Conservation (phyloP, 2,888 invertebrate species). For the Callyntrura sp. region DNA sequence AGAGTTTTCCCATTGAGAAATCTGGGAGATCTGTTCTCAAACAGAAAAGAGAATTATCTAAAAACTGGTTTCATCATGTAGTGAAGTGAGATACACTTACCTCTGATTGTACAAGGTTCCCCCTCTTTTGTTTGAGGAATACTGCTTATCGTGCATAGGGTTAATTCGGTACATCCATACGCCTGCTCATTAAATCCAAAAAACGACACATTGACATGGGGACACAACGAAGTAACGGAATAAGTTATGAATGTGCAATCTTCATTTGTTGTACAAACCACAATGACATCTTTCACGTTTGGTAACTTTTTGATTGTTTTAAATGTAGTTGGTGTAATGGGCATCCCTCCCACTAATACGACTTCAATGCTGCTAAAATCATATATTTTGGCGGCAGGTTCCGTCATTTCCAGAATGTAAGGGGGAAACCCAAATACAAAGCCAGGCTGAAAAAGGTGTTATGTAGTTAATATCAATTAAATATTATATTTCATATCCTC, state of each 20-base stretch:
- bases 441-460: slow-evolving; percentile 73
- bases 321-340: slow-evolving; percentile 47
- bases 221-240: too few relatives aligned
- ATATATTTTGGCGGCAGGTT: slow-evolving; percentile 45
- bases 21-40: slow-evolving; percentile 69
- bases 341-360: slow-evolving; percentile 61
- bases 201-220: too few relatives aligned
- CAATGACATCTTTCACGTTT: slow-evolving; percentile 62
- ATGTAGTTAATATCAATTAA: neutral
- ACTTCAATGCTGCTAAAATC: slow-evolving; percentile 73
- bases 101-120: slow-evolving; percentile 24
- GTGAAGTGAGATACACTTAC: neutral
- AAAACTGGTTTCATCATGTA: neutral
- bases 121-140: slow-evolving; percentile 14
- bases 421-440: slow-evolving; percentile 68
- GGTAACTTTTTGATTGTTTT: slow-evolving; percentile 34
- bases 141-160: slow-evolving; percentile 2
- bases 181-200: neutral
- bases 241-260: too few relatives aligned
- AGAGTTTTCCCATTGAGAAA: slow-evolving; percentile 66
- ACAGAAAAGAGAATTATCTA: too few relatives aligned
- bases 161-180: slow-evolving; percentile 52
- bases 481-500: neutral
- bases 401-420: slow-evolving; percentile 60
- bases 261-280: slow-evolving; percentile 49